Base-by-base conservation (phyloP, 2,888 invertebrate species). In the Boloria euphrosyne region DNA sequence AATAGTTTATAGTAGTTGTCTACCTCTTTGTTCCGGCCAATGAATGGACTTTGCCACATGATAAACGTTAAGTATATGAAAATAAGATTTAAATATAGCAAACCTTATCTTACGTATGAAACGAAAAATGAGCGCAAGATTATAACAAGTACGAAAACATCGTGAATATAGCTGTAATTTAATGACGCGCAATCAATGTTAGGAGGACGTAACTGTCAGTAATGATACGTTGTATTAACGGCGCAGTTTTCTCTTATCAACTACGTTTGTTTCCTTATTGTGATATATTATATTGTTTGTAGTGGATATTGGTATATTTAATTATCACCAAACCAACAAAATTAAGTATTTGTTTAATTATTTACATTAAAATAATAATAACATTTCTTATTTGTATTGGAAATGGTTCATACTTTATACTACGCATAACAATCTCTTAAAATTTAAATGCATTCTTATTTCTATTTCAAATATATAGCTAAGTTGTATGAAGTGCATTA, bases 101-200 rank as follows among this genome's bases (percentile, higher is more conserved):
- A 57, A 27, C 31, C 10, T 38, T 38, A 38, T 38, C 31, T 38
- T 38, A 38, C 31, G 31, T 38, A 38, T 18, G 0, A 49, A 31
- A 59, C 50, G 13, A 27, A 59, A 50, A 50, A 50, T 17, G 17
- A 49, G 0, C 16, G 7, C 14, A 59, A 17, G 16, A 38, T 31
- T 49, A 17, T 44, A 58, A 46, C 17, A 47, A 64, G 44, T n/a
- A 47, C 44, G 31, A 46, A 60, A 59, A n/a, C 44, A 38, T 51
- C 22, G 22, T 2, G 22, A 60, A 22, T 18, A 54, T 66, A 68
- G 63, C 61, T 67, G 65, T 63, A 50, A 63, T 47, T 66, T 63
- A 63, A 60, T 75, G 74, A 77, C 66, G 68, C 66, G 73, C 67
- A 68, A 70, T 71, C 68, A 52, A 66, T 71, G 71, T 69, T 65